Conservation (phyloP, 1,140 invertebrate genomes). For the Orius insidiosus region DNA sequence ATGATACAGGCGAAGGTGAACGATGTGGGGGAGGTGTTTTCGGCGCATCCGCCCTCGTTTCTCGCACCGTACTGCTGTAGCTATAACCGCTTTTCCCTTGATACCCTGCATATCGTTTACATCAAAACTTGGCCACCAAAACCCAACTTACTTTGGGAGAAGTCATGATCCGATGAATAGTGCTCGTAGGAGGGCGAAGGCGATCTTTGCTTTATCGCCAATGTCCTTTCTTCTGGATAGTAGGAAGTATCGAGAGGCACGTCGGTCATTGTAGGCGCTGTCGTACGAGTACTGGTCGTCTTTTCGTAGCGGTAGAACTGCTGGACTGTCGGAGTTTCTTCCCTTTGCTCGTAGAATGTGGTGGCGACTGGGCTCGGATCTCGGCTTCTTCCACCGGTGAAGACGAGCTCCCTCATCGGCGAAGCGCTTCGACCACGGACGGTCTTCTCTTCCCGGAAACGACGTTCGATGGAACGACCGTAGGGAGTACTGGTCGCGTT, state of each 20-base stretch:
- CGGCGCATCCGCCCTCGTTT: constrained; percentile 11
- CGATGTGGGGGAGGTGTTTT: constrained; percentile 21
- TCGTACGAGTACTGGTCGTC: constrained; percentile 13
- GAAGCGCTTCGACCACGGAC: constrained; percentile 7
- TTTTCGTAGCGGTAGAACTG: constrained; percentile 16
- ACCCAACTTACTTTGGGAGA: no score
- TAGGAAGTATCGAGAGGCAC: constrained; percentile 1
- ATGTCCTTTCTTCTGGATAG: no score
- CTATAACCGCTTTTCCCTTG: constrained; percentile 10
- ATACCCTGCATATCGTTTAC: no score
- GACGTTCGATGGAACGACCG: constrained; percentile 5
- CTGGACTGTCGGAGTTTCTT: constrained; percentile 16
- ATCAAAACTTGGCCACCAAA: background rate
- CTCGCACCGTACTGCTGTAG: constrained; percentile 12
- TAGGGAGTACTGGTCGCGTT: constrained; percentile 5
- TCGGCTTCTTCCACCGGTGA: constrained; percentile 17
- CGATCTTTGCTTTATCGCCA: no score
- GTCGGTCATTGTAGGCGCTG: background rate
- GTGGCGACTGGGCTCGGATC: constrained; percentile 18
- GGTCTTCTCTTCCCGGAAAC: constrained; percentile 8
- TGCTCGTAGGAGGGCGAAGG: background rate
- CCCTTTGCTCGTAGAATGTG: constrained; percentile 12
- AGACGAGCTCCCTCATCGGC: constrained; percentile 16
- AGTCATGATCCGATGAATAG: background rate
- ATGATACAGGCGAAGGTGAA: constrained; percentile 21